Conservation (phyloP, 2,888 invertebrate species). For the Dorcus parallelipipedus region DNA sequence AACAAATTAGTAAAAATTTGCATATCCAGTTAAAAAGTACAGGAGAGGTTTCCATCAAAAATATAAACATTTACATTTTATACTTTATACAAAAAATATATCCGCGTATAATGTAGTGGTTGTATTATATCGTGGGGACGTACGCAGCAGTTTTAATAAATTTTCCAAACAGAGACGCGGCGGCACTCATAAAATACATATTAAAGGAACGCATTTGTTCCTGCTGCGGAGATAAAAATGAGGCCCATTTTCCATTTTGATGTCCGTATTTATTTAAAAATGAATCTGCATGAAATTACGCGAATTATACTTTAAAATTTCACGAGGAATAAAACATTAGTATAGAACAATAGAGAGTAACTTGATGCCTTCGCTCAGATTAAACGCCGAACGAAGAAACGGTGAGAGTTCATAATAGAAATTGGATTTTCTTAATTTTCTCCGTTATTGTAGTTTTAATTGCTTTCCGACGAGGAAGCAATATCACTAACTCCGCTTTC, state of each 20-base stretch:
- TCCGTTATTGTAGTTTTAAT: constrained; percentile 33
- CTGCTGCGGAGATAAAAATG: constrained; percentile 7
- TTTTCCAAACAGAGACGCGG: constrained; percentile 6
- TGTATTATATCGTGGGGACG: constrained; percentile 4
- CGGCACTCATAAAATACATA: constrained; percentile 11
- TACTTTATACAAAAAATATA: constrained; percentile 7
- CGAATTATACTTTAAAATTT: constrained; percentile 26
- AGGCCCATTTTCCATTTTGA: constrained; percentile 11
- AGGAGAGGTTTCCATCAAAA: neutral
- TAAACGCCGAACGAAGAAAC: constrained; percentile 20
- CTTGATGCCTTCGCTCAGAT: constrained; percentile 6
- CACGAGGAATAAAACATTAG: neutral
- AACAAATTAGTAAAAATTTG: too few relatives aligned
- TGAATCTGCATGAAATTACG: constrained; percentile 22
- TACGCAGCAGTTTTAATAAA: constrained; percentile 13
- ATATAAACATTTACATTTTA: neutral
- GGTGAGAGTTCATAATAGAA: constrained; percentile 28
- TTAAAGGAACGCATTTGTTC: constrained; percentile 11
- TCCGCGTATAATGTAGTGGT: constrained; percentile 7
- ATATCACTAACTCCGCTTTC: neutral
- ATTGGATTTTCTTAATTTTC: constrained; percentile 34
- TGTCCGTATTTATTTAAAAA: constrained; percentile 18
- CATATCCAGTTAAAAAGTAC: too few relatives aligned
- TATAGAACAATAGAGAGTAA: neutral
- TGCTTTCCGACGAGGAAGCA: constrained; percentile 22